Evolutionary conservation across 1,140 invertebrate genomes (phyloP).

Genomic region (Macrocentrus cingulum): DNA sequence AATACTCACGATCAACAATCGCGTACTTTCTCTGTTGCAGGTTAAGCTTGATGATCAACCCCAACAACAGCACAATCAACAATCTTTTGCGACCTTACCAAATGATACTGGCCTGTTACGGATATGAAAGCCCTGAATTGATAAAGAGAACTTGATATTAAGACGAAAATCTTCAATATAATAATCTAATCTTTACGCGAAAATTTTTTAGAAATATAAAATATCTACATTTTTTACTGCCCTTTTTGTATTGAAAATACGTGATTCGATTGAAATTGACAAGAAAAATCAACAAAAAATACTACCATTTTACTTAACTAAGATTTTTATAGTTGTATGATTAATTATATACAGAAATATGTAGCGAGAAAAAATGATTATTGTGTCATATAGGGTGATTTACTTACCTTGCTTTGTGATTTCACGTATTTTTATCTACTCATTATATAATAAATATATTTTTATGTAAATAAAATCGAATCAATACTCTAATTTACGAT

Average conservation of each 20-base stretch:
- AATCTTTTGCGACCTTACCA: conserved; percentile 20
- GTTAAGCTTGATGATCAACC: conserved; percentile 8
- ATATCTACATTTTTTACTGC: too few relatives aligned
- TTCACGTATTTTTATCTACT: conserved; percentile 16
- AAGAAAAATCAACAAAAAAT: too few relatives aligned
- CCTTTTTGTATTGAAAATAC: too few relatives aligned
- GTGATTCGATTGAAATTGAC: neutral
- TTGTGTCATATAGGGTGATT: neutral
- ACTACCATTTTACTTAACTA: too few relatives aligned
- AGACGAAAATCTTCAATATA: too few relatives aligned
- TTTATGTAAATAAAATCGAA: conserved; percentile 1
- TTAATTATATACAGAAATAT: neutral
- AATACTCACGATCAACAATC: conserved; percentile 7
- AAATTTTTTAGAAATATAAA: too few relatives aligned
- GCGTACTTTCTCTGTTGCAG: conserved; percentile 5
- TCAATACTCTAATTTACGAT: too few relatives aligned
- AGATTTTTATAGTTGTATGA: too few relatives aligned
- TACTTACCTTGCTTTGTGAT: conserved; percentile 10
- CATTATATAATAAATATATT: conserved; percentile 22
- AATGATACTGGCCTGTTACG: conserved; percentile 22
- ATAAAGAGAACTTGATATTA: conserved; percentile 4
- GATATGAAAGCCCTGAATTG: conserved; percentile 11
- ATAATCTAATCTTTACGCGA: too few relatives aligned
- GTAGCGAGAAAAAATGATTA: neutral
- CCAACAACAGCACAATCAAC: conserved; percentile 18